Evolutionary conservation across 2,113 vertebrate genomes (phyloP), one percentile per base, ranked within the genome.

Genomic region (Protomyctophum bolini): DNA sequence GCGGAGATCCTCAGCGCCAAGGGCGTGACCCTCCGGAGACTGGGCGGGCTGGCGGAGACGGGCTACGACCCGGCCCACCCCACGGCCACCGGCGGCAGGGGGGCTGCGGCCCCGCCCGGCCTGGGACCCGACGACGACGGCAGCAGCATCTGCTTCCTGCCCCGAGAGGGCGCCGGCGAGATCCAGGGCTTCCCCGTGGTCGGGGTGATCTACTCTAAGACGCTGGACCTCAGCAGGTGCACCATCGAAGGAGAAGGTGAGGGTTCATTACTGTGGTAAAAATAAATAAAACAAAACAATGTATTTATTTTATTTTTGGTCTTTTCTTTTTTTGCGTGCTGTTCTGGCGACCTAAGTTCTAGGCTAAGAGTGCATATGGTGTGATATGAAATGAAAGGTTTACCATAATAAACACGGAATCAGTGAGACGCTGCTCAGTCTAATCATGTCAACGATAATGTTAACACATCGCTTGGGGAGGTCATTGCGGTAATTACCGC

Each of bases 181-280:
- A 93, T 94, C 73, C 90, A 69, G 0, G 94, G 95, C 28, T 97
- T 94, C 84, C 93, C 94, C n/a, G 71, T 98, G 63, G 94, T 96
- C 0, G 97, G 96, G 3, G 83, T 89, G 6, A 79, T 98, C 84
- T 85, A 87, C 70, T 84, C 87, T 15, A 93, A 92, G 86, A 90
- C 86, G 0, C 82, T 95, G 49, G 95, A 98, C 72, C 93, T 94
- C 64, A 80, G 85, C 91, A 95, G 92, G 74, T 96, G 96, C 79
- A 86, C 91, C 33, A 85, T 94, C 8, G 92, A 93, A 0, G 96
- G 95, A 10, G 91, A 95, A 96, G 97, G 96, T 98, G 91, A 92
- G 83, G 21, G 21, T 21, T 21, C 21, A 21, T 21, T 21, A 21
- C 21, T 2, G 21, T 2, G 21, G 21, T 21, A 21, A 21, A 21